These are phyloP conservation scores for Alfaro cultratus DNA, from an alignment of 2,797 vertebrate genomes.

Conservation along the genomic window DNA sequence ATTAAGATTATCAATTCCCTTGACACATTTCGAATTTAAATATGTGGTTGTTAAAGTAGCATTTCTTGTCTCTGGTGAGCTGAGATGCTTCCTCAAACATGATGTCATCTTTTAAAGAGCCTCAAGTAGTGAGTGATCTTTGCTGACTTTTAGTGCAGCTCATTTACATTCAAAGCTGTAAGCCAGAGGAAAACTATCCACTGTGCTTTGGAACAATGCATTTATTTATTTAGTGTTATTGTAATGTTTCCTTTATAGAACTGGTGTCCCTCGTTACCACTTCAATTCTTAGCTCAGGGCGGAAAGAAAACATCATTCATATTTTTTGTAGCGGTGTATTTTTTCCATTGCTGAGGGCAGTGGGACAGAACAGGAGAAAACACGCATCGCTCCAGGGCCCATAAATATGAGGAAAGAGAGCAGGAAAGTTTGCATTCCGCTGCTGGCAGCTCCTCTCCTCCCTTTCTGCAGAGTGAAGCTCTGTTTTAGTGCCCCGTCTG, in stretches of 20 bases:
- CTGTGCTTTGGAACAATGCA: constrained; percentile 18
- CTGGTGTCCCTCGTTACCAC: constrained; percentile 20
- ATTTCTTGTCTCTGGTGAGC: not conserved
- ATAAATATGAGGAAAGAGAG: constrained; percentile 51
- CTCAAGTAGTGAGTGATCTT: constrained; percentile 17
- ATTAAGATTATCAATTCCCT: not conserved
- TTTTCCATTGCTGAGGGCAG: constrained; percentile 26
- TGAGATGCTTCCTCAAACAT: not conserved
- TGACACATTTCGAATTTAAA: not conserved
- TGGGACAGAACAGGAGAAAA: constrained; percentile 45
- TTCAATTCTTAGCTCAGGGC: constrained; percentile 25
- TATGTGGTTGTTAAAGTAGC: not conserved
- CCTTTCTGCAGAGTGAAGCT: not conserved
- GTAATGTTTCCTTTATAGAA: constrained; percentile 37
- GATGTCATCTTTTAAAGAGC: not conserved
- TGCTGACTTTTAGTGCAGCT: not conserved
- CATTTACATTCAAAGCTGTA: constrained; percentile 2
- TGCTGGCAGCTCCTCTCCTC: constrained; percentile 8
- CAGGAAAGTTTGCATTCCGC: constrained; percentile 67
- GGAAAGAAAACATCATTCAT: constrained; percentile 4
- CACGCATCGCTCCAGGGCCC: constrained; percentile 51
- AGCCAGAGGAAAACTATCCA: constrained; percentile 9
- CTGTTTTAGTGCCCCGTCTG: constrained; percentile 16
- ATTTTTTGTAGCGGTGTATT: constrained; percentile 33
- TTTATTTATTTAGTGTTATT: constrained; percentile 12